Percentiles rank a stretch among this genome's conserved stretches.
Evolutionary conservation across 2,888 invertebrate genomes (phyloP).

Genomic region (Euzophera pinguis): DNA sequence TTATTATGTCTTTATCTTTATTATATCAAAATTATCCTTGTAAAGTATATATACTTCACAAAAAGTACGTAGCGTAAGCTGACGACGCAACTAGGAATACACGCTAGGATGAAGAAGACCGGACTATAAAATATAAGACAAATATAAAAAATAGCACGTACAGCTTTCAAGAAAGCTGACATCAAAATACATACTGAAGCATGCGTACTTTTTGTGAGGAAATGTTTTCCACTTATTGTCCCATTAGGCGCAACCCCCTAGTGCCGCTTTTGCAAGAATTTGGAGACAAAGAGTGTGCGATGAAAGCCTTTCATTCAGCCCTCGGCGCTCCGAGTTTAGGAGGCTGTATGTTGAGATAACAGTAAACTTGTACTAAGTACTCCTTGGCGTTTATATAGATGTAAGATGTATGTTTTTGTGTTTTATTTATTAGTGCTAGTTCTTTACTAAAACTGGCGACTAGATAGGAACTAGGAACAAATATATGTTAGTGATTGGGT

Average conservation of each 20-base stretch:
- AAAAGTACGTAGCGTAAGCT: too few relatives aligned
- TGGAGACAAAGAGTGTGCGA: conserved; percentile 58
- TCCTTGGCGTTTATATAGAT: background rate
- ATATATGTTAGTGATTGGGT: too few relatives aligned
- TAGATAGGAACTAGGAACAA: too few relatives aligned
- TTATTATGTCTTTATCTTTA: too few relatives aligned
- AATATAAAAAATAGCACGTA: too few relatives aligned
- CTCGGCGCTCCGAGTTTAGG: conserved; percentile 34
- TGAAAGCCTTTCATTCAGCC: conserved; percentile 57
- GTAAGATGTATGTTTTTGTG: conserved; percentile 2
- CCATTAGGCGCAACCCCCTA: conserved; percentile 29
- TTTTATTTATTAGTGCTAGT: background rate
- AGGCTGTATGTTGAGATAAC: conserved; percentile 51
- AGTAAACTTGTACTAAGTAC: conserved; percentile 38
- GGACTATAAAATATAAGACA: too few relatives aligned
- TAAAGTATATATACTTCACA: too few relatives aligned
- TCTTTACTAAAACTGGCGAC: background rate
- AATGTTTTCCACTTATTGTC: conserved; percentile 1
- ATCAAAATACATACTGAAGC: background rate
- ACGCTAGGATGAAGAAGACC: too few relatives aligned
- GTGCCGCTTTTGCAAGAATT: conserved; percentile 59
- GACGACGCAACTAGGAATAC: too few relatives aligned
- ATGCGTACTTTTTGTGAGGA: background rate
- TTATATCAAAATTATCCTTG: too few relatives aligned
- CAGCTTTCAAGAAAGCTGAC: too few relatives aligned